Conservation (phyloP, 2,113 vertebrate species). For the Saccopteryx leptura region DNA sequence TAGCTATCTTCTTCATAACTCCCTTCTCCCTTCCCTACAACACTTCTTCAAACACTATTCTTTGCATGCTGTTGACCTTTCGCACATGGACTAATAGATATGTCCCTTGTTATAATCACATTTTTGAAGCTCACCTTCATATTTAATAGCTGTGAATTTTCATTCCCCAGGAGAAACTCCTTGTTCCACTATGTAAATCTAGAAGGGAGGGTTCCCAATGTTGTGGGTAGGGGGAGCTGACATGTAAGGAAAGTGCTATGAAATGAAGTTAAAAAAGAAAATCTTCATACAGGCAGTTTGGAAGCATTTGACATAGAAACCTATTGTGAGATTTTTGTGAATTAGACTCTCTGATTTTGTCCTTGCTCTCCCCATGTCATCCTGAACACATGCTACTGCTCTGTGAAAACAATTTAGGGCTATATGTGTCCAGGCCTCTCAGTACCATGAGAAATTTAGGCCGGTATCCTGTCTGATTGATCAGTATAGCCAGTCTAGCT, state of each 20-base stretch:
- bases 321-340: background rate
- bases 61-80: background rate
- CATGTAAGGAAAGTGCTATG: background rate
- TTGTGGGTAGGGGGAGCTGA: background rate
- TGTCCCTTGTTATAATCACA: background rate
- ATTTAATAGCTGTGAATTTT: background rate
- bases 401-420: background rate
- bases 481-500: too few species aligned
- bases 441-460: background rate
- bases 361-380: background rate
- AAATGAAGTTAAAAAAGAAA: background rate
- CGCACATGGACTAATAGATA: background rate
- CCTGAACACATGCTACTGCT: background rate
- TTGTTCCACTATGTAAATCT: background rate
- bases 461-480: background rate
- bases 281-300: background rate
- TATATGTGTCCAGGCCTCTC: background rate
- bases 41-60: background rate
- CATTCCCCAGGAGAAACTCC: background rate
- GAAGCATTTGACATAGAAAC: background rate
- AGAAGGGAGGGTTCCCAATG: background rate
- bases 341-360: background rate
- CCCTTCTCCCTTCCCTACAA: background rate
- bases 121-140: background rate
- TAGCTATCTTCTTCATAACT: background rate